These are phyloP conservation scores for Phrynosoma blainvillii DNA, from an alignment of 2,113 vertebrate genomes.

Conservation along the genomic window DNA sequence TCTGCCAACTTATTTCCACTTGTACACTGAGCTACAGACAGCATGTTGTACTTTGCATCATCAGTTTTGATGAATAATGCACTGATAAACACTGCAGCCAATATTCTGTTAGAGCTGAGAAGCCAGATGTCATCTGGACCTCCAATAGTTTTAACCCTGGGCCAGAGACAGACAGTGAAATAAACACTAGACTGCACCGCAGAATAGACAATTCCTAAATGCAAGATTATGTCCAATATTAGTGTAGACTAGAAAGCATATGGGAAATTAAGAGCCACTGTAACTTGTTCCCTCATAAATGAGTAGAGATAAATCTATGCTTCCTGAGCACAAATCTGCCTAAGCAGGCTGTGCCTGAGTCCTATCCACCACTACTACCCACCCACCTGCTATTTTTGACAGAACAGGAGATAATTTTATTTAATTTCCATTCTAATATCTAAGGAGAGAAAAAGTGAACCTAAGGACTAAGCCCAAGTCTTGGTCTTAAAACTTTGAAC, in stretches of 20 bases:
- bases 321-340: background rate
- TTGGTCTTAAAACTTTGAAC: background rate
- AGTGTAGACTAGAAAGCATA: conserved; percentile 30
- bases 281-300: conserved; percentile 35
- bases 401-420: background rate
- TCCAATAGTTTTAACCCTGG: conserved; percentile 81
- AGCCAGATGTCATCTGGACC: conserved; percentile 86
- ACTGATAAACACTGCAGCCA: conserved; percentile 84
- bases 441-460: background rate
- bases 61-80: conserved; percentile 88
- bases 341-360: background rate
- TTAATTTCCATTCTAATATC: background rate
- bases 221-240: conserved; percentile 32
- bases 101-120: conserved; percentile 78
- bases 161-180: conserved; percentile 76
- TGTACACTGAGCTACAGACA: conserved; percentile 78
- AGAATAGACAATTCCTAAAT: conserved; percentile 62
- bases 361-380: background rate
- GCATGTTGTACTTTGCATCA: conserved; percentile 85
- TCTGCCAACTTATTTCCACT: conserved; percentile 81
- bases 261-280: conserved; percentile 43
- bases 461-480: background rate
- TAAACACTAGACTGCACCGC: conserved; percentile 51
- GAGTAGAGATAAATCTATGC: conserved; percentile 33
- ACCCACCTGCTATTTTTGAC: background rate